Conservation (phyloP, 2,797 vertebrate species). For the Trachops cirrhosus region DNA sequence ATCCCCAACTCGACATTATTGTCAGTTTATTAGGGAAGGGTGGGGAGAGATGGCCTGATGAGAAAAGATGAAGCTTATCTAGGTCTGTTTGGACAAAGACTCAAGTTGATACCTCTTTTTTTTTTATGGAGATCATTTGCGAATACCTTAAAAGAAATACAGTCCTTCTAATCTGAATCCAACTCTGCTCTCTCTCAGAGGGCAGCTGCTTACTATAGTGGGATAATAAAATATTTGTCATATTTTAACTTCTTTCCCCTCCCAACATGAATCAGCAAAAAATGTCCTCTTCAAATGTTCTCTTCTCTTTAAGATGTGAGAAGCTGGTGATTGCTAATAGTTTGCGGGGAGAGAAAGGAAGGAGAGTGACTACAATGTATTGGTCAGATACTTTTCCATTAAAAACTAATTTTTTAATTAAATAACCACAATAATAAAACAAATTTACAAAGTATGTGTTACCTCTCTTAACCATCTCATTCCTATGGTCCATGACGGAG, state of each 20-base stretch:
- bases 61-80: neutral
- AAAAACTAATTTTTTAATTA: neutral
- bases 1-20: neutral
- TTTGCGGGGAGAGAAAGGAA: neutral
- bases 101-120: neutral
- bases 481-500: neutral
- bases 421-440: neutral
- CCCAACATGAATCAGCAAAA: neutral
- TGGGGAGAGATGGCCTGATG: neutral
- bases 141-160: neutral
- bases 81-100: neutral
- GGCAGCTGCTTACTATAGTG: neutral
- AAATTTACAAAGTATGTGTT: neutral
- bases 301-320: neutral
- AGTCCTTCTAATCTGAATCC: neutral
- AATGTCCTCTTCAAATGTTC: neutral
- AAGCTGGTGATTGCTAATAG: neutral
- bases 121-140: neutral
- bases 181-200: neutral
- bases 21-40: neutral
- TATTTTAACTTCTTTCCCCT: neutral
- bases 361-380: neutral
- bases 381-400: neutral
- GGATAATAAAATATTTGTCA: neutral
- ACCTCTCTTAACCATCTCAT: neutral